Conservation (phyloP, 1,140 invertebrate genomes). For the Frieseomelitta varia region DNA sequence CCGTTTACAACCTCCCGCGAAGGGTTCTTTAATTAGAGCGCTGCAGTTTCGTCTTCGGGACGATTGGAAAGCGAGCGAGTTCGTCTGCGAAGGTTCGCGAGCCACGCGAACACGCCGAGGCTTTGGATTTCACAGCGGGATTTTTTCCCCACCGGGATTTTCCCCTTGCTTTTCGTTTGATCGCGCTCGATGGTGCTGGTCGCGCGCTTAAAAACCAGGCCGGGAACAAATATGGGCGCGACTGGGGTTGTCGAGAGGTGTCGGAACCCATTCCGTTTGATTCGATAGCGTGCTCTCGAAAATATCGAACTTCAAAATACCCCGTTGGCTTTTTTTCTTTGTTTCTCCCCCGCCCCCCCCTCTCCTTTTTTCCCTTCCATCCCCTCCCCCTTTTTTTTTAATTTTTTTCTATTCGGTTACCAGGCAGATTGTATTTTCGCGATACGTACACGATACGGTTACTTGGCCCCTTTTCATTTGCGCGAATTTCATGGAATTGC, state of each 20-base stretch:
- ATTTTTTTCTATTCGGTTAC: neutral
- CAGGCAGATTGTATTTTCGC: neutral
- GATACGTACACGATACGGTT: neutral
- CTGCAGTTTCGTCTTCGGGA: slow-evolving; percentile 32
- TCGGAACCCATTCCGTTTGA: neutral
- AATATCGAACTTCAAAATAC: slow-evolving; percentile 11
- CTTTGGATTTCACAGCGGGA: neutral
- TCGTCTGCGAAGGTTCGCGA: slow-evolving; percentile 42
- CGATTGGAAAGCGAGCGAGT: slow-evolving; percentile 43
- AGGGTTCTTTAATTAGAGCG: slow-evolving; percentile 60
- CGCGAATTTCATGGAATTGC: neutral
- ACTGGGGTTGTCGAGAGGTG: neutral
- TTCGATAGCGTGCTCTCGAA: slow-evolving; percentile 8
- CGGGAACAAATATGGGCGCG: slow-evolving; percentile 11
- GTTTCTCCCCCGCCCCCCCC: neutral
- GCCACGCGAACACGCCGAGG: too few species aligned
- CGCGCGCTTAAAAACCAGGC: slow-evolving; percentile 4
- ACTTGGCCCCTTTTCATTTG: neutral
- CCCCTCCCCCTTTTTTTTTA: too few species aligned
- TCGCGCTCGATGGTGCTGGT: neutral
- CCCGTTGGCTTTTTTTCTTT: neutral
- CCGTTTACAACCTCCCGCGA: neutral
- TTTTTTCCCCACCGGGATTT: neutral
- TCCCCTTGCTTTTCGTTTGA: neutral
- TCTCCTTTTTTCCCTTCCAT: neutral